Conservation (phyloP, 2,113 vertebrate species). For the Neotragus moschatus region DNA sequence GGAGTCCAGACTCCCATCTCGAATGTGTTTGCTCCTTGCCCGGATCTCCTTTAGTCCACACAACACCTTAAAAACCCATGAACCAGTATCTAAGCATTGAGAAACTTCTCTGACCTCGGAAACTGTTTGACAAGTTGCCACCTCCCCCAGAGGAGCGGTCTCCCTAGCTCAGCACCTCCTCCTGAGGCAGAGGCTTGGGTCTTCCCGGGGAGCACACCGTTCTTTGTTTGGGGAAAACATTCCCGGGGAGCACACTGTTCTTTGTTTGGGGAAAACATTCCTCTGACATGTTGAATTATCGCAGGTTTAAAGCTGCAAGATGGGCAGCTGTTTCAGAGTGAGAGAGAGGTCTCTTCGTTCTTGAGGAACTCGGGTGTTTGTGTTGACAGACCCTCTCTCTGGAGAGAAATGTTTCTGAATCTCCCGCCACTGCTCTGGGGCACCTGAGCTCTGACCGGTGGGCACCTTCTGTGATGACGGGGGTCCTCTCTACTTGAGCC, state of each 20-base stretch:
- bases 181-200: neutral
- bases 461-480: neutral
- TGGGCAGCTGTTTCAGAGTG: neutral
- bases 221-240: neutral
- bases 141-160: rapidly evolving
- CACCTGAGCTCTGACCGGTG: neutral
- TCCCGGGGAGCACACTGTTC: neutral
- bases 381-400: neutral
- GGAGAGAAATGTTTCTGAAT: neutral
- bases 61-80: neutral
- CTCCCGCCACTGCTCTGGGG: neutral
- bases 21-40: neutral
- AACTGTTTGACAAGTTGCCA: neutral
- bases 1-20: neutral
- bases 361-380: neutral
- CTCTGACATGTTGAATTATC: neutral
- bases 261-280: neutral
- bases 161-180: neutral
- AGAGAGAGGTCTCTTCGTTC: neutral
- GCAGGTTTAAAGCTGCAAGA: neutral
- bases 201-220: neutral
- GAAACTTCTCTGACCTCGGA: neutral
- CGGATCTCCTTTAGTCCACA: neutral
- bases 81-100: neutral
- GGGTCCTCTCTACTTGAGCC: neutral